A percentile compares a stretch with the other conserved stretches of the same genome.
phyloP scores from a whole-genome alignment of 23 tunicate species.

The Ascidia mentula region DNA sequence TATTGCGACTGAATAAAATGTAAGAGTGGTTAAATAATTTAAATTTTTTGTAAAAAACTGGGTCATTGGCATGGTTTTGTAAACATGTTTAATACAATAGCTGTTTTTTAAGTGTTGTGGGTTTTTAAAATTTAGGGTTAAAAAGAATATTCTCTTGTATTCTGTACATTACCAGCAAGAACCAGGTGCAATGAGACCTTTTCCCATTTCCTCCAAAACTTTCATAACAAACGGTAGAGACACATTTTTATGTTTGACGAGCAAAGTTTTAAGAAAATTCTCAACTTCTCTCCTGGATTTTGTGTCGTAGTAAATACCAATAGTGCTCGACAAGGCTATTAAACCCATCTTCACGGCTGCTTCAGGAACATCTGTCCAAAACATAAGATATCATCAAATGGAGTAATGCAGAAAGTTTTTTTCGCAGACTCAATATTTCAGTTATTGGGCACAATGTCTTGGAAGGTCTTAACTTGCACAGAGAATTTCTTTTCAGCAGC shows the following conservation, averaged over 20 bases:
- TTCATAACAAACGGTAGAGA: background rate
- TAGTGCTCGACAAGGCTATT: background rate
- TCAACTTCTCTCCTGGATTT: background rate
- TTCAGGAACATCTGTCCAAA: background rate
- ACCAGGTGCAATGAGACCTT: background rate
- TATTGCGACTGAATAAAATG: constrained; percentile 54
- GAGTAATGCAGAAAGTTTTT: background rate
- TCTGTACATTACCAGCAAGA: constrained; percentile 1
- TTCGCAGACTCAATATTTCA: too few species aligned
- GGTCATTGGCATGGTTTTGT: too few species aligned
- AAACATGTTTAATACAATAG: too few species aligned
- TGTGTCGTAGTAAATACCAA: background rate
- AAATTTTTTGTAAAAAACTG: too few species aligned
- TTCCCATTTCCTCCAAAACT: background rate
- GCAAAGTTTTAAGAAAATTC: background rate
- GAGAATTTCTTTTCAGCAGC: too few species aligned
- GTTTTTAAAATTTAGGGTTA: too few species aligned
- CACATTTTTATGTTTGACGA: background rate
- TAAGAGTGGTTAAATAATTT: too few species aligned
- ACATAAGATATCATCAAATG: background rate
- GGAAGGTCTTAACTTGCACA: too few species aligned
- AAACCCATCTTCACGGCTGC: background rate
- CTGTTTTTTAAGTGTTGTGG: too few species aligned
- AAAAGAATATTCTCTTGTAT: too few species aligned
- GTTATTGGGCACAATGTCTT: too few species aligned